These are phyloP conservation scores for Arenaria interpres DNA, from an alignment of 2,113 vertebrate genomes.

Conservation along the genomic window DNA sequence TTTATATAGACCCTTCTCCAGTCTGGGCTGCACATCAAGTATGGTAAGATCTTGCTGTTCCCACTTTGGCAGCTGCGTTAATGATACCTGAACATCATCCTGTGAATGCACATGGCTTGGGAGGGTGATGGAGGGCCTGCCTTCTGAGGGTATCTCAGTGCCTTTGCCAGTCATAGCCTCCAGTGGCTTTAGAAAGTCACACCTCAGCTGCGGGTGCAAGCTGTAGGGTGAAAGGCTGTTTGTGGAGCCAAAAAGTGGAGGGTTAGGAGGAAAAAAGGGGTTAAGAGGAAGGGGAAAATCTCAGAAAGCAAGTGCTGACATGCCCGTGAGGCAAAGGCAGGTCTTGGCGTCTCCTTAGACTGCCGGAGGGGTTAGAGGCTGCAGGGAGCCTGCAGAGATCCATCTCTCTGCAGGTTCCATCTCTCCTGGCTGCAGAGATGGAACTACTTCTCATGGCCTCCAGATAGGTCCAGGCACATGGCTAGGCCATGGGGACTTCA, in stretches of 20 bases:
- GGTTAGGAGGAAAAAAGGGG: not conserved
- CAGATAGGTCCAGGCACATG: accelerated
- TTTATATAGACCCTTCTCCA: not conserved
- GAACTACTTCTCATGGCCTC: not conserved
- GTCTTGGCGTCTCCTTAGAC: not conserved
- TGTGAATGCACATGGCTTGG: not conserved
- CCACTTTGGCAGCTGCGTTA: not conserved
- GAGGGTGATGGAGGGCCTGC: not conserved
- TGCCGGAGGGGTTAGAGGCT: not conserved
- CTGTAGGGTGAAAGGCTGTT: not conserved
- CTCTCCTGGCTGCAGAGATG: accelerated
- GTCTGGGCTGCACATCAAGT: not conserved
- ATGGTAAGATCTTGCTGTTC: not conserved
- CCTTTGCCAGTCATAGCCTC: not conserved
- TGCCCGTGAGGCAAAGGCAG: not conserved
- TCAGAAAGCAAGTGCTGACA: not conserved
- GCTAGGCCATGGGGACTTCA: too few species aligned
- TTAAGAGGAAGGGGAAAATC: not conserved
- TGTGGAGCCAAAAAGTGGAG: not conserved
- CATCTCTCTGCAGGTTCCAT: too few species aligned
- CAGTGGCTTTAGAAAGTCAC: not conserved
- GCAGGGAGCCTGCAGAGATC: not conserved
- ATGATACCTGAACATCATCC: not conserved
- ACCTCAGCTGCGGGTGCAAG: not conserved
- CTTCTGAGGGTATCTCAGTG: not conserved